Evolutionary conservation across 2,797 vertebrate genomes (phyloP), one percentile per base, ranked within the genome.

Genomic region (Allobates femoralis): DNA sequence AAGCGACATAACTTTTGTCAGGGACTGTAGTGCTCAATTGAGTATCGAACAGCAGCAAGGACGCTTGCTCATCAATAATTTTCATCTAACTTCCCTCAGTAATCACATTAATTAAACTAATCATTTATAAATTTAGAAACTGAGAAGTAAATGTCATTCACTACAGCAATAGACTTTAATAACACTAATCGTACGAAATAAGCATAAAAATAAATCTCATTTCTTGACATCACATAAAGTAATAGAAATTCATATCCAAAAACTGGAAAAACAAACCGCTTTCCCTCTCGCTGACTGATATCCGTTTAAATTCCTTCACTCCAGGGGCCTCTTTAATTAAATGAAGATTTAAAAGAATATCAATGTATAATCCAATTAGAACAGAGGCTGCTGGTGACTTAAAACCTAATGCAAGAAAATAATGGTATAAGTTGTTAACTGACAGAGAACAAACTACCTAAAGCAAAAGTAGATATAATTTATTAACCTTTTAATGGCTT

Each of bases 291-390:
- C 46, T 79, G 76, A 85, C 67, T 50, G 51, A 83, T 86, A 82
- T 56, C 73, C 80, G 18, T 83, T 67, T 71, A 78, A 83, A 87
- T 87, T 71, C 86, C 80, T 83, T 78, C 60, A 87, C 86, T 82
- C 80, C 75, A 34, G 85, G 85, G 64, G 74, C 34, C 81, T 78
- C 60, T 87, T 87, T 87, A 83, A 87, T 87, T 83, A 87, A 87
- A 79, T 87, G 62, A 83, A 87, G 86, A 87, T 87, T 87, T 87
- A 87, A 60, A 19, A 77, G 55, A 78, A 87, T 86, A 86, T 86
- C 74, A 75, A 28, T 77, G 73, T 62, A 60, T 87, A 87, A 87
- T 87, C 86, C 80, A 87, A 87, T 87, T 87, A 83, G 74, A 79
- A 53, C 21, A 60, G 74, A 78, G 51, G 53, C 55, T 73, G 28